Conservation (phyloP, 2,113 vertebrate genomes). For the Dinomys branickii region DNA sequence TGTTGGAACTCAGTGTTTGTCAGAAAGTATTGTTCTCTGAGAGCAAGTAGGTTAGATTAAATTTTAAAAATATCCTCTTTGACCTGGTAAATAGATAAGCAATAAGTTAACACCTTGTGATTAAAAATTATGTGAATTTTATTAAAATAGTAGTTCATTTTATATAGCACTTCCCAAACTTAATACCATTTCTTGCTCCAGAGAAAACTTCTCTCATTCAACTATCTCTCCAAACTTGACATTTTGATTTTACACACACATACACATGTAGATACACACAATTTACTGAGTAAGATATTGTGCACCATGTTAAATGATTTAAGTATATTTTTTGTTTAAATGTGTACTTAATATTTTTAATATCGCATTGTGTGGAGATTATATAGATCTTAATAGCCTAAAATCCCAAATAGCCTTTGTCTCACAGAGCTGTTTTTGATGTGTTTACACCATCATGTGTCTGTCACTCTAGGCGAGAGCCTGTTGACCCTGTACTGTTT, state of each 20-base stretch:
- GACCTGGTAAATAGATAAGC: background rate
- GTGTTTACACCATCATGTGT: background rate
- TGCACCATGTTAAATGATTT: background rate
- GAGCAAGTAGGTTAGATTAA: background rate
- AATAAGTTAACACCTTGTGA: background rate
- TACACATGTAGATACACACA: background rate
- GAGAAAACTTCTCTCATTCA: background rate
- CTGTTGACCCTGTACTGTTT: background rate
- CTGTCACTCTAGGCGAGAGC: background rate
- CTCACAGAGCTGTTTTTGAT: background rate
- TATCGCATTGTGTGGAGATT: background rate
- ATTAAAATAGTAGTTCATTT: background rate
- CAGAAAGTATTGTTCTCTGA: background rate
- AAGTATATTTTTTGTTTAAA: background rate
- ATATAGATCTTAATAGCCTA: background rate
- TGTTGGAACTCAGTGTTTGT: slow-evolving; percentile 69
- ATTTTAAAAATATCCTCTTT: background rate
- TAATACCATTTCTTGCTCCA: background rate
- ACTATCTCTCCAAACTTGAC: background rate
- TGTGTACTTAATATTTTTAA: background rate
- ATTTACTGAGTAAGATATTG: background rate
- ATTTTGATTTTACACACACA: background rate
- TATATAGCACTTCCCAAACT: background rate
- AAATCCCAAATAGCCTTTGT: background rate
- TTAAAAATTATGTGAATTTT: background rate